Evolutionary conservation across 1,140 invertebrate genomes (phyloP).

Genomic region (Phthorimaea operculella): DNA sequence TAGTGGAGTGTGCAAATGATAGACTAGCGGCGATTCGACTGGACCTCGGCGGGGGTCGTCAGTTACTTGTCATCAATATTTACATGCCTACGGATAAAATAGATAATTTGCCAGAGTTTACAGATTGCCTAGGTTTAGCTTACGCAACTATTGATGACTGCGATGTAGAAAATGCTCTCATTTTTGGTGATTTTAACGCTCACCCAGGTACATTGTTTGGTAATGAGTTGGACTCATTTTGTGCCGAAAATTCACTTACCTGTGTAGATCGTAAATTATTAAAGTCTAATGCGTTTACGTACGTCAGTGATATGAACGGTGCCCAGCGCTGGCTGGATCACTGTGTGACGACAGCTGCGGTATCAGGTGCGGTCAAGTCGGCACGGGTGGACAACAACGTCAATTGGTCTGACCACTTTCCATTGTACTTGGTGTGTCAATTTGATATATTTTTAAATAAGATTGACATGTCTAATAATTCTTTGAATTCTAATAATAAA

Average conservation of each 20-base stretch:
- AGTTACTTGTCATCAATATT: not conserved
- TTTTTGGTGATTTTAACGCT: conserved; percentile 5
- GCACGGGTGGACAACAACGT: not conserved
- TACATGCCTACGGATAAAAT: not conserved
- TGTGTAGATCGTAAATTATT: not conserved
- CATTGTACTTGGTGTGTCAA: not conserved
- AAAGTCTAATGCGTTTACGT: not conserved
- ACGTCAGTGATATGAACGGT: not conserved
- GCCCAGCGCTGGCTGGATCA: not conserved
- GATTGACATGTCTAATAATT: not conserved
- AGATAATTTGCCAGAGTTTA: not conserved
- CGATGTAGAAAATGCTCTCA: not conserved
- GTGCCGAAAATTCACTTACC: not conserved
- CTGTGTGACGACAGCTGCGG: not conserved
- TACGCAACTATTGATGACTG: not conserved
- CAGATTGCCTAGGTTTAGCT: not conserved
- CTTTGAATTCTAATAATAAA: not conserved
- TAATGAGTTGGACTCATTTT: not conserved
- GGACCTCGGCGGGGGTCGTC: not conserved
- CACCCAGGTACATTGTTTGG: not conserved
- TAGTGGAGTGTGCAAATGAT: not conserved
- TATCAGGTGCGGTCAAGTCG: not conserved
- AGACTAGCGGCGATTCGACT: not conserved
- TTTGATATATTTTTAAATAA: not conserved
- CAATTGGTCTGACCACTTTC: conserved; percentile 4